phyloP scores from a whole-genome alignment of 2,797 vertebrate genomes.

The Clamator glandarius region DNA sequence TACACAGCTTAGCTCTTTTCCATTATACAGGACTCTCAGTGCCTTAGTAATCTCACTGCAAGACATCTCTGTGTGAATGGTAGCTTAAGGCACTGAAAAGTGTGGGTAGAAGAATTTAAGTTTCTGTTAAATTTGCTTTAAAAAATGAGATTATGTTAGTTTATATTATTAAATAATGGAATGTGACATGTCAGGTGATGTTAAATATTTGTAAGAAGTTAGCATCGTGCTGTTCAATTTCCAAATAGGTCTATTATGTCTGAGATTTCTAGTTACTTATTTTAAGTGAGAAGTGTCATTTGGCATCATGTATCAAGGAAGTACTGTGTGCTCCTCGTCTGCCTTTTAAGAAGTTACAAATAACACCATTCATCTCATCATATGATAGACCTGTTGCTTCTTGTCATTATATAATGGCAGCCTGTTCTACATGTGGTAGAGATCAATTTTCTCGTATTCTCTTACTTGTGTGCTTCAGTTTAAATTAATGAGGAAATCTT shows the following conservation, averaged over 20 bases:
- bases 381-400: constrained; percentile 50
- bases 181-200: background rate
- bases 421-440: background rate
- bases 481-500: background rate
- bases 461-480: background rate
- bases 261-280: constrained; percentile 38
- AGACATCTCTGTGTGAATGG: background rate
- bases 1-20: background rate
- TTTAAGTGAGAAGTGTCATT: constrained; percentile 50
- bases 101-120: background rate
- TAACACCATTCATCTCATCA: constrained; percentile 54
- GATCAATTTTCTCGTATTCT: constrained; percentile 15
- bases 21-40: background rate
- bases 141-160: background rate
- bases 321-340: constrained; percentile 19
- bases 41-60: background rate
- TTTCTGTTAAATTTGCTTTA: background rate
- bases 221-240: background rate
- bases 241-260: constrained; percentile 51
- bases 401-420: constrained; percentile 19
- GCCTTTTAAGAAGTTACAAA: constrained; percentile 64
- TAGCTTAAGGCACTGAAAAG: background rate
- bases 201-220: constrained; percentile 59
- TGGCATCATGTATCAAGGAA: constrained; percentile 46
- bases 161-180: constrained; percentile 31